Conservation (phyloP, 2,888 invertebrate species). For the Archips xylosteana region DNA sequence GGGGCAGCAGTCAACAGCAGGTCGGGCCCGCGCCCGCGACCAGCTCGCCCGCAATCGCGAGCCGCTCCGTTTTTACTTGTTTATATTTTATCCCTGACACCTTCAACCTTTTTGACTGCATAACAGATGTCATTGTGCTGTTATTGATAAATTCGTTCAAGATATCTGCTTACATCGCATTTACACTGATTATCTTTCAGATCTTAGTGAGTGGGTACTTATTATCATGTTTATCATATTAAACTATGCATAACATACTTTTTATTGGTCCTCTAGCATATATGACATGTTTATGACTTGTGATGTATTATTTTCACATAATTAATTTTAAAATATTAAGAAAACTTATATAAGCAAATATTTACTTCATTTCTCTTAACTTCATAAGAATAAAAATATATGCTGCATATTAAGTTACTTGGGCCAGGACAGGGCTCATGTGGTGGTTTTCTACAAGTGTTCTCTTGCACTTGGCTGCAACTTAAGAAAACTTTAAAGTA, state of each 20-base stretch:
- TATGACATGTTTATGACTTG: not conserved
- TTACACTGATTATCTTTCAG: not conserved
- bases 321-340: too few species aligned
- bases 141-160: slow-evolving; percentile 7
- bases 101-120: slow-evolving; percentile 26
- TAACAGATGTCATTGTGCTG: slow-evolving; percentile 30
- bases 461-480: too few species aligned
- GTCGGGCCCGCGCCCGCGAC: slow-evolving; percentile 21
- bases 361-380: not conserved
- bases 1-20: slow-evolving; percentile 42
- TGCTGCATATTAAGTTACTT: too few species aligned
- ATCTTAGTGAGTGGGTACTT: not conserved
- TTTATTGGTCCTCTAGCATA: not conserved
- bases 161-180: not conserved
- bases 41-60: slow-evolving; percentile 6
- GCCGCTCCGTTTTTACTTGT: slow-evolving; percentile 17
- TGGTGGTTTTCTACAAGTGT: too few species aligned
- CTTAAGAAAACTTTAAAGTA: too few species aligned
- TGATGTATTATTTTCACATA: too few species aligned
- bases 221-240: not conserved
- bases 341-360: not conserved
- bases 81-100: slow-evolving; percentile 29
- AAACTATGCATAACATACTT: not conserved
- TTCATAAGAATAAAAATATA: too few species aligned
- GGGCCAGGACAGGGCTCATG: too few species aligned